These are phyloP conservation scores for Drosophila rhopaloa DNA, from an alignment of 1,140 invertebrate genomes.

Conservation along the genomic window DNA sequence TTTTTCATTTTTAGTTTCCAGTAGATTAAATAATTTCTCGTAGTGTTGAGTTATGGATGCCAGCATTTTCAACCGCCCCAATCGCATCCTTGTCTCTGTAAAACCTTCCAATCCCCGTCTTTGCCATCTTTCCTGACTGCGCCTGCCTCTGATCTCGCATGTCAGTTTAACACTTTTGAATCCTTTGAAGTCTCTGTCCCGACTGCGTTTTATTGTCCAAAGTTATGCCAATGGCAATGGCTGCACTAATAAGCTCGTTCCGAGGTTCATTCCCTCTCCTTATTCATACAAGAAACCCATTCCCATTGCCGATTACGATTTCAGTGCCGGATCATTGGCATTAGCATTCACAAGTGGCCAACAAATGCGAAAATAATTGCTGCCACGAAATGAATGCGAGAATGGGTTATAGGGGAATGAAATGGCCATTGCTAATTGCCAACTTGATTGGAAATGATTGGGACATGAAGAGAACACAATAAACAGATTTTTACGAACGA, in stretches of 20 bases:
- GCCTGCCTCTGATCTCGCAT: conserved; percentile 62
- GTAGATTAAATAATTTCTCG: background rate
- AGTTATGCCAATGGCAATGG: conserved; percentile 69
- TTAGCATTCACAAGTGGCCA: conserved; percentile 77
- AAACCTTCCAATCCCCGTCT: background rate
- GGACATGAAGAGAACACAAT: conserved; percentile 32
- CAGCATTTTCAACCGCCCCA: conserved; percentile 1
- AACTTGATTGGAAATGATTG: conserved; percentile 58
- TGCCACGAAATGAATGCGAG: conserved; percentile 52
- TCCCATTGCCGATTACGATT: conserved; percentile 17
- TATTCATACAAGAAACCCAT: background rate
- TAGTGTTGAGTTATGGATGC: conserved; percentile 47
- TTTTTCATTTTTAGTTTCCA: too few relatives aligned
- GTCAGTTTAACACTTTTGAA: conserved; percentile 81
- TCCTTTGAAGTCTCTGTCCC: conserved; percentile 66
- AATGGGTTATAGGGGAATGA: background rate
- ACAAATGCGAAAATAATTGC: conserved; percentile 83
- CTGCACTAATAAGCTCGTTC: conserved; percentile 79
- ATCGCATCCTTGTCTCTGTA: background rate
- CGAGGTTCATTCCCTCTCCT: conserved; percentile 2
- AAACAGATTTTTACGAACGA: conserved; percentile 50
- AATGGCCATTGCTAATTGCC: conserved; percentile 61
- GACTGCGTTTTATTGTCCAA: conserved; percentile 71
- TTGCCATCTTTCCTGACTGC: conserved; percentile 7
- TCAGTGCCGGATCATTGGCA: conserved; percentile 33